Conservation (phyloP, 2,113 vertebrate genomes). For the Ptilonorhynchus violaceus region DNA sequence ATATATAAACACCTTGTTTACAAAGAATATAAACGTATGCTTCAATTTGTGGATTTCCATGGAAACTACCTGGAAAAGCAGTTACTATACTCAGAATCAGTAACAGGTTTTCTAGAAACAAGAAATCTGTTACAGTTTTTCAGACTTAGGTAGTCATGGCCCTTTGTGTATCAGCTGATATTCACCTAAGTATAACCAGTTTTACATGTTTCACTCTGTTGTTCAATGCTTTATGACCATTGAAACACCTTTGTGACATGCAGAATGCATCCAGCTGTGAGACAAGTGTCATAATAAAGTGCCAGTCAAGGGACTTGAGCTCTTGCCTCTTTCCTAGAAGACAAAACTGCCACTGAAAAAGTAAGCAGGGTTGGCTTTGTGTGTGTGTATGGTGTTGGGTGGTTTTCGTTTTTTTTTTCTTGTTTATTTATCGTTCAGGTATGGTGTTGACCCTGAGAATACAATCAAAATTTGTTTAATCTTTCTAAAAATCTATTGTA, state of each 20-base stretch:
- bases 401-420: neutral
- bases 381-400: neutral
- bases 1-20: neutral
- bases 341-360: neutral
- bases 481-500: slow-evolving; percentile 12
- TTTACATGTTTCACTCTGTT: neutral
- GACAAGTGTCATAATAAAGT: neutral
- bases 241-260: neutral
- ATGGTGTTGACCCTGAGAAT: neutral
- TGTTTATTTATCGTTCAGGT: neutral
- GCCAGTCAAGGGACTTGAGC: neutral
- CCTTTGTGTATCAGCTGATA: neutral
- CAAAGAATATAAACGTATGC: neutral
- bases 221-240: neutral
- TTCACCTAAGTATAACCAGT: neutral
- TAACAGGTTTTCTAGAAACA: neutral
- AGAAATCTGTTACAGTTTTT: neutral
- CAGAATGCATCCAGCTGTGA: neutral
- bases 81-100: neutral
- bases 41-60: neutral
- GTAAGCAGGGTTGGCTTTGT: neutral
- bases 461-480: neutral
- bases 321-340: neutral
- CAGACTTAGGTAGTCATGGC: neutral
- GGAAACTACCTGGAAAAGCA: neutral